Evolutionary conservation across 2,888 invertebrate species (phyloP), one percentile per base, ranked within the genome.

Genomic region (Digitonthophagus gazella): DNA sequence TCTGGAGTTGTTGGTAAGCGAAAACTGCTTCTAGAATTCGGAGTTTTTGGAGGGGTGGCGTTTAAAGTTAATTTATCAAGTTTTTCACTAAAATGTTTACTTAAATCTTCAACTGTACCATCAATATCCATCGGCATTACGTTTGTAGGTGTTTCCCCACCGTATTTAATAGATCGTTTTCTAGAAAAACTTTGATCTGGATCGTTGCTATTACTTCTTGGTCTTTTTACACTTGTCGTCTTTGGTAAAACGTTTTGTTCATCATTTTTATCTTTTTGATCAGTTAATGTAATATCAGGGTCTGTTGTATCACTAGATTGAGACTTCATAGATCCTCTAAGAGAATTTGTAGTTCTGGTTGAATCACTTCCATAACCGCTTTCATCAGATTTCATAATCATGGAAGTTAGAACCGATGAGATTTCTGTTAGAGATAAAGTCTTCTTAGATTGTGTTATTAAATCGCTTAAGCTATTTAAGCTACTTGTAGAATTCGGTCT

Each of bases 291-390:
- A 28, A 65, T 58, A 22, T 71, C 65, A 3, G 54, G 44, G 55
- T 65, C 56, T 20, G 15, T 58, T 4, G 68, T 67, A 8, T 73
- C 74, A 56, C 72, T 72, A 5, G 70, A 63, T 66, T 65, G 18
- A 0, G 65, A 65, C 6, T 65, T 65, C 14, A 65, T 16, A 15
- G 65, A 65, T 6, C 65, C 65, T 44, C 28, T 6, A 44, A 44
- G 28, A 0, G 86, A 86, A 77, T 86, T 83, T 2, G 85, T 84
- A 1, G 84, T 81, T 72, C 86, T 79, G 0, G 86, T 87, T 14
- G 86, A 86, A 76, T 88, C 88, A 58, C 86, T 86, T 71, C 87
- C 88, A 75, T 88, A 88, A 14, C 87, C 88, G 75, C 87, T 87
- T 77, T 88, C 88, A 73, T 87, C 87, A 6, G 75, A 78, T 76